Evolutionary conservation across 1,140 invertebrate species (phyloP).

Genomic region (Steinernema khuongi): DNA sequence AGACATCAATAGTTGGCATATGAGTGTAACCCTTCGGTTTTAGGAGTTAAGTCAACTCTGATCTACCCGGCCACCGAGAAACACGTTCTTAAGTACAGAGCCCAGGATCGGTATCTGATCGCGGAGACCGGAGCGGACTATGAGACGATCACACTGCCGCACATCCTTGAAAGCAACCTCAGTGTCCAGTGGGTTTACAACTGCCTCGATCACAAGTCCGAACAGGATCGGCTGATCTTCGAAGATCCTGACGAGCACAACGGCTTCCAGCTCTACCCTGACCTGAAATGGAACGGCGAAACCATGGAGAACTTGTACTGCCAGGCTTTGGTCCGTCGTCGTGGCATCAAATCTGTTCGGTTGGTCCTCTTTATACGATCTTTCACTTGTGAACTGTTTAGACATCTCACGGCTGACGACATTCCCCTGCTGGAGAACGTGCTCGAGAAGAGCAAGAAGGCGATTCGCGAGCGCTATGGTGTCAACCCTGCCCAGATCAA

Average conservation of each 20-base stretch:
- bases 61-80: slow-evolving; percentile 86
- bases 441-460: slow-evolving; percentile 68
- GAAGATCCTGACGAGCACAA: slow-evolving; percentile 73
- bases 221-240: slow-evolving; percentile 77
- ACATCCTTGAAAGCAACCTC: slow-evolving; percentile 61
- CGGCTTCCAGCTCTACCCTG: slow-evolving; percentile 82
- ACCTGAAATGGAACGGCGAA: slow-evolving; percentile 86
- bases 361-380: background rate
- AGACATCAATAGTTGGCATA: background rate
- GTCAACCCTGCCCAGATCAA: slow-evolving; percentile 70
- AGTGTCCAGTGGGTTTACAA: slow-evolving; percentile 85
- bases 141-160: slow-evolving; percentile 71
- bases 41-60: slow-evolving; percentile 75
- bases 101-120: slow-evolving; percentile 70
- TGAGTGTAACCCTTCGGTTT: slow-evolving; percentile 41
- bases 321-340: slow-evolving; percentile 72
- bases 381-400: slow-evolving; percentile 21
- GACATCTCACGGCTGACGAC: slow-evolving; percentile 74
- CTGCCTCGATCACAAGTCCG: slow-evolving; percentile 81
- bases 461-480: slow-evolving; percentile 74
- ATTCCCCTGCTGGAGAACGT: slow-evolving; percentile 78
- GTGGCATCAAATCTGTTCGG: slow-evolving; percentile 71
- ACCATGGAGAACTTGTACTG: slow-evolving; percentile 74
- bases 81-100: slow-evolving; percentile 78
- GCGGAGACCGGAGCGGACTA: slow-evolving; percentile 80